Base-by-base conservation (phyloP, 2,888 invertebrate genomes). In the Eupithecia abbreviata region DNA sequence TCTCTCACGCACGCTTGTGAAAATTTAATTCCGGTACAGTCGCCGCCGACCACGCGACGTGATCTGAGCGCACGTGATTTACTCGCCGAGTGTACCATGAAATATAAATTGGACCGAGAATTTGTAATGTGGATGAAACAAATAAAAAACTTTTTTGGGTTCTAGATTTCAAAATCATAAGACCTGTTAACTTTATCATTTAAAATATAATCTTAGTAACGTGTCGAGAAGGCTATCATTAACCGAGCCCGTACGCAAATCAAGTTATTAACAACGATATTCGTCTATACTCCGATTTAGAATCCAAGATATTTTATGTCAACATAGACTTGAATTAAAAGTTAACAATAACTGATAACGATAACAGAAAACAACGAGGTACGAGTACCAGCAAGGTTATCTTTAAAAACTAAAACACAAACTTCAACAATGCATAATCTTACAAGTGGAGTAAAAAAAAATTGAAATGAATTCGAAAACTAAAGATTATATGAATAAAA, bases 1-100 rank as follows among this genome's bases (percentile, higher is more conserved):
- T 47, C n/a, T 72, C 75, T 73, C 75, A 77, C 77, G 79, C 79
- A 77, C 75, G 77, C 75, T 74, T 81, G 78, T 88, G 87, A 87
- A 88, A 88, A 85, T 86, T 88, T 88, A 88, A 88, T 87, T 85
- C 85, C 80, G 66, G 85, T 76, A 84, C 85, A 82, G 84, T 77
- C 73, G 72, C 79, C 79, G 84, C 75, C 73, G 73, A 80, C 79
- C 77, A 77, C 73, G 78, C 79, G 65, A 88, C 87, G 88, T 88
- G 88, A 86, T 87, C 85, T 69, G 71, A 30, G 75, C 77, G 80
- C 85, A 84, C 85, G 86, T 87, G 88, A 88, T 88, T 88, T 85
- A 85, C 85, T 75, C 80, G 72, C 79, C 77, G 79, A 84, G 83
- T 84, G 84, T 84, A 82, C 79, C 75, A 47, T 82, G 71, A 81